Evolutionary conservation across 2,888 invertebrate genomes (phyloP), one percentile per base, ranked within the genome.

Genomic region (Drosophila phalerata): DNA sequence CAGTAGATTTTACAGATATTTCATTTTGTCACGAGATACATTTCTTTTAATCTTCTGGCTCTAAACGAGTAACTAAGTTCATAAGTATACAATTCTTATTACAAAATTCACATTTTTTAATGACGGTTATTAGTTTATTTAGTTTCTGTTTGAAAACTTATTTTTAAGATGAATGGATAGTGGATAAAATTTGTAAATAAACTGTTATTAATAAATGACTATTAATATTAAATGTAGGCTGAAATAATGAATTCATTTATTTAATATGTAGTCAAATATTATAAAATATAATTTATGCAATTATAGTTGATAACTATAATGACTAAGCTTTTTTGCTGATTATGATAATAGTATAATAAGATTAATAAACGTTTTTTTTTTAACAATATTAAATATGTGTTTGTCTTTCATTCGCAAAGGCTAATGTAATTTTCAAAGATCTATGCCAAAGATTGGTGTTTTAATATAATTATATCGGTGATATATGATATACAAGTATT

Each of bases 401-500:
- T 22, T 42, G 10, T 19, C 0, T 15, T 17, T 42, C 11, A 43
- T n/a, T 10, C 6, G 15, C 10, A 22, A 10, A 10, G 19, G 11
- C 9, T 55, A 15, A 56, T 22, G 22, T 34, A 43, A 34, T 56
- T 43, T 15, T n/a, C 22, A 8, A 11, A 56, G 55, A 56, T 56
- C 43, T 56, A 25, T 43, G 43, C 13, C 55, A 56, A 6, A 56
- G 55, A 43, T 34, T 10, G 10, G 30, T 43, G 32, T 43, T 43
- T 32, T 43, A 11, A 34, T 34, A 34, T 32, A 22, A 56, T 43
- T 22, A 11, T 43, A 55, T 55, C 55, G 5, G 11, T 19, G 15
- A 32, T 22, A 15, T 34, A 22, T 34, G 43, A 56, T 43, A 43
- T 32, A 32, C 17, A 32, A n/a, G 43, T 5, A 11, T 22, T 38